Base-by-base conservation (phyloP, 2,113 vertebrate species). In the Spea bombifrons region DNA sequence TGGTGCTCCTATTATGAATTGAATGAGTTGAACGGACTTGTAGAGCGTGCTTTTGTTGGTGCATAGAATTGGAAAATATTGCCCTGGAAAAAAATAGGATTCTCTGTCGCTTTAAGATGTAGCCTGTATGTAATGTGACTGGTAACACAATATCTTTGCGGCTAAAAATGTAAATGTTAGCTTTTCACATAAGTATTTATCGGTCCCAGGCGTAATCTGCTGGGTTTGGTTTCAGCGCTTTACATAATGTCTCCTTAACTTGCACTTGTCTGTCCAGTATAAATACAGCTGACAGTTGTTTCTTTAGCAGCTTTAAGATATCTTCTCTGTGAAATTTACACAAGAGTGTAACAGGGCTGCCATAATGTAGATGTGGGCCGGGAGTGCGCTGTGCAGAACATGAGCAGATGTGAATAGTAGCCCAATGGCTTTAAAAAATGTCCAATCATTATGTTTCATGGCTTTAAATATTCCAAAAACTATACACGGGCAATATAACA, bases 251-350 rank as follows among this genome's bases (percentile, higher is more conserved):
- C 72, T 48, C 9, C 8, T 63, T 63, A 63, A 49, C 8, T 74
- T 74, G 48, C 72, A 74, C 57, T 63, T 63, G 8, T 4, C 43
- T 64, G 72, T 63, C 55, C 57, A 63, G 44, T 74, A 4, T 63
- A 74, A 59, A 63, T 30, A 63, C 55, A 63, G 57, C 55, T 74
- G 72, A 61, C 72, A 12, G n/a, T 48, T 57, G 8, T 48, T 48
- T 74, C 45, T 74, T 74, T 30, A 30, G 30, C 30, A 30, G 30
- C 30, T 30, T 30, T 30, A 30, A 30, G 30, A 30, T 30, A 30
- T 30, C 30, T 30, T 30, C 30, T 30, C 30, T 30, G 30, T 30
- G 30, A 30, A 30, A 57, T 8, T 74, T 73, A 30, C 55, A n/a
- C 46, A 45, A 17, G 57, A 45, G 48, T 65, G 44, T 66, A 43